A percentile compares a stretch with the other conserved stretches of the same genome.
These are phyloP conservation scores for Eulimnadia texana DNA, from an alignment of 1,140 invertebrate species.

Conservation along the genomic window DNA sequence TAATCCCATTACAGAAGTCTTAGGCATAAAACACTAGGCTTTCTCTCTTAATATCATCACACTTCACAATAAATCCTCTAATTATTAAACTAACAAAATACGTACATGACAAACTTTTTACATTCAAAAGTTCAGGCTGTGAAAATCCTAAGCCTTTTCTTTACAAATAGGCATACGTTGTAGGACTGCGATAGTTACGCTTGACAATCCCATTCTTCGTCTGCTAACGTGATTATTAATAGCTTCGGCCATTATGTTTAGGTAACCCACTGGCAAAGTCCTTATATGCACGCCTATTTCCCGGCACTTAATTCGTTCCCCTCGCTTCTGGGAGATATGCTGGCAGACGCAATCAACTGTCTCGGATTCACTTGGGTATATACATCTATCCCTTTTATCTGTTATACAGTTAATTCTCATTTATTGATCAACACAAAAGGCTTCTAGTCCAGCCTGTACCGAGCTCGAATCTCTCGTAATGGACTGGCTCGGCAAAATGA, in stretches of 20 bases:
- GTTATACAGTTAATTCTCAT: background rate
- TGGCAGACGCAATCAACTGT: conserved; percentile 86
- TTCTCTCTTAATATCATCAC: too few species aligned
- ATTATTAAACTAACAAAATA: too few species aligned
- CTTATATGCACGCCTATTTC: conserved; percentile 96
- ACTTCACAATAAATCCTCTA: too few species aligned
- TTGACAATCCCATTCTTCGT: background rate
- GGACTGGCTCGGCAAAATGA: conserved; percentile 94
- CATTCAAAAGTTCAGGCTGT: too few species aligned
- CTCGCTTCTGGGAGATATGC: conserved; percentile 95
- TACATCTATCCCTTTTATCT: conserved; percentile 12
- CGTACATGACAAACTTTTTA: too few species aligned
- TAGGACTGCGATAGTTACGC: too few species aligned
- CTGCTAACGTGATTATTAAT: background rate
- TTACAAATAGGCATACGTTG: too few species aligned
- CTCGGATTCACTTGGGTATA: conserved; percentile 97
- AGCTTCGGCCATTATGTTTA: conserved; percentile 26
- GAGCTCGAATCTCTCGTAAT: conserved; percentile 92
- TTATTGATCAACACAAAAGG: conserved; percentile 36
- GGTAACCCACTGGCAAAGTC: conserved; percentile 98
- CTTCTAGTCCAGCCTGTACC: conserved; percentile 86
- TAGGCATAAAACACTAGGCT: too few species aligned
- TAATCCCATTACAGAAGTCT: too few species aligned
- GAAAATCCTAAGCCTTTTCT: too few species aligned
- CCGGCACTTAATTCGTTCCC: conserved; percentile 94